Evolutionary conservation across 1,140 invertebrate genomes (phyloP), one percentile per base, ranked within the genome.

Genomic region (Pogonomyrmex californicus): DNA sequence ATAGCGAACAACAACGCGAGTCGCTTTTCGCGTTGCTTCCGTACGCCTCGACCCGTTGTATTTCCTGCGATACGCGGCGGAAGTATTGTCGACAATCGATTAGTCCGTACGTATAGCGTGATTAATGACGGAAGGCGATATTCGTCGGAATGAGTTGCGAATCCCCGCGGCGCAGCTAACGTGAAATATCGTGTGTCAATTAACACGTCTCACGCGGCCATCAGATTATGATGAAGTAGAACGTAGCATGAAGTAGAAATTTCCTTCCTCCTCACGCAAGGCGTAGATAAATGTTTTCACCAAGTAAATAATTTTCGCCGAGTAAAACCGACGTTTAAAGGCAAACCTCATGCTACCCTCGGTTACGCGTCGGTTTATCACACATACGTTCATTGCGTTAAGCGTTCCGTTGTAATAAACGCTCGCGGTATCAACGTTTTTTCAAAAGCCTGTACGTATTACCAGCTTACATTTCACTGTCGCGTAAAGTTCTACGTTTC

Each of bases 111-210:
- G 68, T 83, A 83, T 75, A 54, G 41, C 33, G 54, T 83, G 79
- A 83, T 83, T 83, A 83, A 83, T 83, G 68, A 83, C 79, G 54
- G 79, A 83, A 83, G 44, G 54, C 10, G 68, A 83, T 83, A 83
- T 83, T 70, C 79, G 79, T 75, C 56, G 79, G 68, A 83, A 73
- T 75, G 79, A 83, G 56, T 83, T 73, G 79, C 68, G 54, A 83
- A 75, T 60, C 68, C 44, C 38, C 54, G 54, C 1, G 33, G 12
- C 56, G 79, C 51, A 33, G 12, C 14, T 38, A 73, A 83, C 68
- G 68, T 38, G 79, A 83, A 75, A 83, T 83, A 83, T 83, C 79
- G 56, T 83, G 68, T 83, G 68, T 83, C 79, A 83, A 83, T 83
- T 83, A 83, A 75, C 79, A 83, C 79, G 41, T 83, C 54, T 63